These are phyloP conservation scores for Hippocampus guttulatus DNA, from an alignment of 2,113 vertebrate species.

Conservation along the genomic window DNA sequence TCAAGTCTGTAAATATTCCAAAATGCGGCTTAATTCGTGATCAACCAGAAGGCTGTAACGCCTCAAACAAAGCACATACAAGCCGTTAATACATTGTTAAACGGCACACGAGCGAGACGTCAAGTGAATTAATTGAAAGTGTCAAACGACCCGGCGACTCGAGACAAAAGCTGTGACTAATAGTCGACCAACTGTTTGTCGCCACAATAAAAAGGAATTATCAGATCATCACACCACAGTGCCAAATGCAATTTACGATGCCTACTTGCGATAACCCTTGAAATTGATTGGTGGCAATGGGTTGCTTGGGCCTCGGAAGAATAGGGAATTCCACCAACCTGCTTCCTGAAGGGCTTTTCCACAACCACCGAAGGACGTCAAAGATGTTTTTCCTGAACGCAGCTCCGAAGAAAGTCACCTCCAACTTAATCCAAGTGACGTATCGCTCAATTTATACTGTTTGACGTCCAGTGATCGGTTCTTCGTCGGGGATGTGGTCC, in stretches of 20 bases:
- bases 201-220: slow-evolving; percentile 24
- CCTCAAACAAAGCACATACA: not conserved
- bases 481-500: too few species aligned
- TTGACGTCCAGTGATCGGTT: too few species aligned
- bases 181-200: slow-evolving; percentile 13
- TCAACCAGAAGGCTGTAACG: not conserved
- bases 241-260: slow-evolving; percentile 11
- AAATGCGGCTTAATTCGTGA: too few species aligned
- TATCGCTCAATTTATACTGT: too few species aligned
- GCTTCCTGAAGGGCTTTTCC: not conserved
- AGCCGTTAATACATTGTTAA: slow-evolving; percentile 6
- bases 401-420: not conserved
- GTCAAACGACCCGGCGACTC: slow-evolving; percentile 8
- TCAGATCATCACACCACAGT: slow-evolving; percentile 27
- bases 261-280: not conserved
- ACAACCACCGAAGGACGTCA: not conserved
- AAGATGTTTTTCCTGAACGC: not conserved
- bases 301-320: too few species aligned
- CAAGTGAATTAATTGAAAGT: slow-evolving; percentile 12
- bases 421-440: too few species aligned
- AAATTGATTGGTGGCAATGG: not conserved
- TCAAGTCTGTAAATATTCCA: too few species aligned
- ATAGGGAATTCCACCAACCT: not conserved
- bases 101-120: not conserved
- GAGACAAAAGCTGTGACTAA: slow-evolving; percentile 24